A percentile compares a stretch with the other conserved stretches of the same genome.
phyloP scores from a whole-genome alignment of 2,113 vertebrate species.

The Australoheros scitulus region DNA sequence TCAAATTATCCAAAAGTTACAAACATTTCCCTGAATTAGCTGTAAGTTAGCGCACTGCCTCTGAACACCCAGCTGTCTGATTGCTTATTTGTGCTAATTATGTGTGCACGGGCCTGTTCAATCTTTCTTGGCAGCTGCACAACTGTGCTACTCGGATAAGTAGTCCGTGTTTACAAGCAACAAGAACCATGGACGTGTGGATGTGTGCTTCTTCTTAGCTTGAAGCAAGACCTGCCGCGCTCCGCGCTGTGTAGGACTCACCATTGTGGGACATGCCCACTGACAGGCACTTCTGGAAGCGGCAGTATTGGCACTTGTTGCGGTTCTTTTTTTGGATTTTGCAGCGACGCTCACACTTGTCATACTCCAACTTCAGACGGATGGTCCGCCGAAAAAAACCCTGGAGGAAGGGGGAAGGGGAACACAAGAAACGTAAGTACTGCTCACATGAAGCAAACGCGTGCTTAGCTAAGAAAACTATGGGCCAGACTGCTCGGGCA shows the following conservation, averaged over 20 bases:
- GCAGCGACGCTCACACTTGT: constrained; percentile 91
- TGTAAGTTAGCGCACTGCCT: not conserved
- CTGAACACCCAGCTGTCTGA: constrained; percentile 1
- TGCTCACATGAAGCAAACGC: not conserved
- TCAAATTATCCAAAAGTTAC: not conserved
- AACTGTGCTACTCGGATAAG: constrained; percentile 1
- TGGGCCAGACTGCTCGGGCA: not conserved
- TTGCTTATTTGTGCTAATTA: constrained; percentile 19
- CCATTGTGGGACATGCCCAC: constrained; percentile 99
- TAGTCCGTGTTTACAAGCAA: constrained; percentile 11
- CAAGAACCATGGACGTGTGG: not conserved
- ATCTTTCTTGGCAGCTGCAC: not conserved
- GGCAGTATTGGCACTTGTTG: constrained; percentile 99
- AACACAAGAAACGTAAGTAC: not conserved
- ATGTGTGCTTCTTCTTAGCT: not conserved
- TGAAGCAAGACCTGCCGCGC: not conserved
- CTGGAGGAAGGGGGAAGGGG: constrained; percentile 60
- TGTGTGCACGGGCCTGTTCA: constrained; percentile 1
- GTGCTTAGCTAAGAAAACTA: not conserved
- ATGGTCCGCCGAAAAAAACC: constrained; percentile 96
- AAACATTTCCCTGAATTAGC: not conserved
- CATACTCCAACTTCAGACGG: constrained; percentile 92
- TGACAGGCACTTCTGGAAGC: constrained; percentile 98
- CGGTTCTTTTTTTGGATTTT: constrained; percentile 99
- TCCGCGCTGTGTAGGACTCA: constrained; percentile 73